Evolutionary conservation across 2,797 vertebrate genomes (phyloP).

Genomic region (Oophaga sylvatica): DNA sequence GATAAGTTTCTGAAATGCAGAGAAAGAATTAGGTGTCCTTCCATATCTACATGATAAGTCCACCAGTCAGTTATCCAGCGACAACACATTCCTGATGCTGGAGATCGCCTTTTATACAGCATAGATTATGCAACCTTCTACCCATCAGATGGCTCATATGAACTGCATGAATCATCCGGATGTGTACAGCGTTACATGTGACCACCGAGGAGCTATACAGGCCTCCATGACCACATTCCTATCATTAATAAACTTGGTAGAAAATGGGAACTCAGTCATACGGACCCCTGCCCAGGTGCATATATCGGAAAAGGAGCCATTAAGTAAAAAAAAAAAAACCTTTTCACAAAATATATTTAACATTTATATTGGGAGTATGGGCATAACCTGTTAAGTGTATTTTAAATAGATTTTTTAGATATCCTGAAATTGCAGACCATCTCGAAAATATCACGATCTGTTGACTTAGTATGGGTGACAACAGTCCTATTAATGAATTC

Average conservation of each 20-base stretch:
- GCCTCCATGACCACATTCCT: background rate
- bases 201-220: background rate
- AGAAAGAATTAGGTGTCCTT: background rate
- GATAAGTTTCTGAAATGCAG: slow-evolving; percentile 6
- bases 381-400: no score
- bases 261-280: background rate
- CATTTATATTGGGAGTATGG: no score
- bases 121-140: background rate
- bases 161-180: background rate
- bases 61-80: background rate
- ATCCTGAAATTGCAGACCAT: no score
- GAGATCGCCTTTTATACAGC: background rate
- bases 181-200: background rate
- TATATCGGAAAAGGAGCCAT: no score
- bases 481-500: no score
- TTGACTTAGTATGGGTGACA: no score
- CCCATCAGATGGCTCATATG: background rate
- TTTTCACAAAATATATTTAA: no score
- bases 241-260: background rate
- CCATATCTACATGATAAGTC: slow-evolving; percentile 6
- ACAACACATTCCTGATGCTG: background rate
- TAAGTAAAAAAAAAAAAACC: no score
- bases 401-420: no score
- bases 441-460: no score
- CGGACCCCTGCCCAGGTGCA: background rate